These are phyloP conservation scores for Danio aesculapii DNA, from an alignment of 2,797 vertebrate species.

Conservation along the genomic window DNA sequence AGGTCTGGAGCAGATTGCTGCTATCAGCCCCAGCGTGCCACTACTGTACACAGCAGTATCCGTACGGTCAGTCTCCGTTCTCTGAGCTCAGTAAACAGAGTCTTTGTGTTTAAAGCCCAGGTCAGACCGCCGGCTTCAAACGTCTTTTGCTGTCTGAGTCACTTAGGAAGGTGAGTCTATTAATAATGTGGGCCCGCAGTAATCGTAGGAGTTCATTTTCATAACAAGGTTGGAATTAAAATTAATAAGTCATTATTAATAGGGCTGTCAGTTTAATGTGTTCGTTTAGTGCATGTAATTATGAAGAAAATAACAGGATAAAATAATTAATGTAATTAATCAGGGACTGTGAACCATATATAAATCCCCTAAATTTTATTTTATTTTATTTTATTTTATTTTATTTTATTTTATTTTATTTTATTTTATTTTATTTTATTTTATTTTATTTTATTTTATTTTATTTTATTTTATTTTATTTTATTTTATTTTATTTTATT, in stretches of 20 bases:
- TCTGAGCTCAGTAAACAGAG: slow-evolving; percentile 26
- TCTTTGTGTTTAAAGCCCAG: neutral
- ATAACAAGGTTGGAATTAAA: slow-evolving; percentile 18
- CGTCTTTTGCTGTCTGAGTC: slow-evolving; percentile 27
- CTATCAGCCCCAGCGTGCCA: slow-evolving; percentile 24
- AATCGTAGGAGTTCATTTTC: slow-evolving; percentile 7
- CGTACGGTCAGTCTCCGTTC: neutral
- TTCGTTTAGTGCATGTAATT: slow-evolving; percentile 7
- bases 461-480: too few relatives aligned
- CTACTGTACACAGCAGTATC: slow-evolving; percentile 27
- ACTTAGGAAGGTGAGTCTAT: slow-evolving; percentile 15
- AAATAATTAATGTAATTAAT: slow-evolving; percentile 7
- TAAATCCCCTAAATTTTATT: neutral
- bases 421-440: too few relatives aligned
- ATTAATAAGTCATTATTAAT: slow-evolving; percentile 8
- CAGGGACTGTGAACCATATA: neutral
- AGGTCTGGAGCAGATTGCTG: slow-evolving; percentile 36
- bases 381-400: too few relatives aligned
- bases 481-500: too few relatives aligned
- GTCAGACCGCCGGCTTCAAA: slow-evolving; percentile 29
- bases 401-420: too few relatives aligned
- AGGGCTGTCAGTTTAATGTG: neutral
- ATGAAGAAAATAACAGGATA: neutral
- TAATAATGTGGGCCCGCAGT: neutral
- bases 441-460: too few relatives aligned